These are phyloP conservation scores for Chloropsis cyanopogon DNA, from an alignment of 2,113 vertebrate species.

Conservation along the genomic window DNA sequence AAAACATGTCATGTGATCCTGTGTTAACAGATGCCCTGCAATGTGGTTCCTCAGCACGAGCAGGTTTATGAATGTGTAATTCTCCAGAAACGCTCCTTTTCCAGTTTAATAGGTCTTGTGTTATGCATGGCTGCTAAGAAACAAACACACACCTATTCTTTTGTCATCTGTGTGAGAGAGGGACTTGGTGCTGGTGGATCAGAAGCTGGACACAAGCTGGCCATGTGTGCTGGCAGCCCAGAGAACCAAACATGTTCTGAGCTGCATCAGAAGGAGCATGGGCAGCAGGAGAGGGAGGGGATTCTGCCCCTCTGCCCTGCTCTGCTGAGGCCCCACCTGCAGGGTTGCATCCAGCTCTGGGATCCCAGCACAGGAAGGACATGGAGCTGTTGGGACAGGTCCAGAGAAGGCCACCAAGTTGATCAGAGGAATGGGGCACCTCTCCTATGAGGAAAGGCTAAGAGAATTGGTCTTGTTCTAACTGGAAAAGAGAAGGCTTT, in stretches of 20 bases:
- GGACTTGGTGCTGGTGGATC: not conserved
- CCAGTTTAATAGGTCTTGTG: not conserved
- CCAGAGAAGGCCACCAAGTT: not conserved
- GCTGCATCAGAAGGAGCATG: rapidly evolving
- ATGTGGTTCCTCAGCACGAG: not conserved
- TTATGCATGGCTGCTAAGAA: not conserved
- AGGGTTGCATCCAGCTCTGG: not conserved
- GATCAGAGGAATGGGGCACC: not conserved
- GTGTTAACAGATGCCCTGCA: not conserved
- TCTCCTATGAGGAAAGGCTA: not conserved
- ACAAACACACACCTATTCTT: not conserved
- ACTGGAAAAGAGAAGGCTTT: not conserved
- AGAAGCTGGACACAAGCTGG: not conserved
- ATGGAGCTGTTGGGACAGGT: rapidly evolving
- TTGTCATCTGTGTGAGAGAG: not conserved
- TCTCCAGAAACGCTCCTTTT: not conserved
- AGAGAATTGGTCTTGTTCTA: not conserved
- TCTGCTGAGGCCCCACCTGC: not conserved
- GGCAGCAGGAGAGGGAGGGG: not conserved
- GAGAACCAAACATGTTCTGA: rapidly evolving
- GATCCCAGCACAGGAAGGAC: not conserved
- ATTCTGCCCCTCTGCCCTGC: not conserved
- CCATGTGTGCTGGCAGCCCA: not conserved
- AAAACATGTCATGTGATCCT: not conserved
- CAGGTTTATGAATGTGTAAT: not conserved